Percentiles rank a stretch among this genome's conserved stretches.
phyloP scores from a whole-genome alignment of 2,888 invertebrate genomes.

The Lysandra coridon region DNA sequence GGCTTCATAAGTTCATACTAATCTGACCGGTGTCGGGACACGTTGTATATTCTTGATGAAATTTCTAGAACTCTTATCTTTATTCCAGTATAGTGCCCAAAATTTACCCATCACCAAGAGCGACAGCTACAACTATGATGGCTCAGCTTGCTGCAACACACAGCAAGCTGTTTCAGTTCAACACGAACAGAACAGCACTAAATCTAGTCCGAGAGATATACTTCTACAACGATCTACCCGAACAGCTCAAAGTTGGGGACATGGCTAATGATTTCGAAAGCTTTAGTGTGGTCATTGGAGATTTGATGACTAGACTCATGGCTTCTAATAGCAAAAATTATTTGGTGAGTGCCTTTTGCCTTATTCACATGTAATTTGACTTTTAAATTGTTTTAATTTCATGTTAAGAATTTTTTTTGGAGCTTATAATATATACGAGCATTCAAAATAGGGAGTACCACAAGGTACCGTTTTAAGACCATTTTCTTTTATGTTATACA shows the following conservation, averaged over 20 bases:
- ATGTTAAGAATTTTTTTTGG: background rate
- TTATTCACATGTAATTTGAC: background rate
- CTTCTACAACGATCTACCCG: conserved; percentile 66
- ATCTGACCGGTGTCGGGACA: no score
- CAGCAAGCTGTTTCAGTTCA: conserved; percentile 54
- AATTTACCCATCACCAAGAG: conserved; percentile 52
- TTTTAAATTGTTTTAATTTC: background rate
- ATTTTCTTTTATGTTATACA: background rate
- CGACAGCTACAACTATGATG: conserved; percentile 57
- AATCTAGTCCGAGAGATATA: conserved; percentile 62
- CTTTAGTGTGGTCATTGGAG: conserved; percentile 53
- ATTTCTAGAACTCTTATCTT: background rate
- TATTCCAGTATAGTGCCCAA: conserved; percentile 60
- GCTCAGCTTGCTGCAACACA: conserved; percentile 55
- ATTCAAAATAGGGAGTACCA: background rate
- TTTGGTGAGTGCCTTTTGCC: conserved; percentile 75
- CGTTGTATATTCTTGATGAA: no score
- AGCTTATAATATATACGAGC: background rate
- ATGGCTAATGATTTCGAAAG: conserved; percentile 43
- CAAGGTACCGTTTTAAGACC: background rate
- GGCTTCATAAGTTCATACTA: no score
- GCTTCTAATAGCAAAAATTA: conserved; percentile 84
- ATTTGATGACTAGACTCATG: conserved; percentile 69
- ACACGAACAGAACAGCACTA: conserved; percentile 50
- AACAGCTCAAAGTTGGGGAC: conserved; percentile 51